Evolutionary conservation across 2,797 vertebrate genomes (phyloP).

Genomic region (Sphenodon punctatus): DNA sequence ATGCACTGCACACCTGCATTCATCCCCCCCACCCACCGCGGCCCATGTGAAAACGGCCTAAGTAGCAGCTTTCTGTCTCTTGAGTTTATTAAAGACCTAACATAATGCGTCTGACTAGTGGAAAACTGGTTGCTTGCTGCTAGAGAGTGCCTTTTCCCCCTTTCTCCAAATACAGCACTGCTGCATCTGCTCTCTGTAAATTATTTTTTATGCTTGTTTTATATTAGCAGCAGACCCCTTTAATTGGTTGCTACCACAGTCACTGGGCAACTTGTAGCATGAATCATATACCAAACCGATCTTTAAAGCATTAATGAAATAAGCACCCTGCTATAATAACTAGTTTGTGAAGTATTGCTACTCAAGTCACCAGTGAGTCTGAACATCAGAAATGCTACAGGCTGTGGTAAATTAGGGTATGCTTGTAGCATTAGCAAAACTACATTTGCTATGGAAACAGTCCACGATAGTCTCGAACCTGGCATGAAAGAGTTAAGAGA

Average conservation of each 20-base stretch:
- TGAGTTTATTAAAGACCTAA: neutral
- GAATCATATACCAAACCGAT: neutral
- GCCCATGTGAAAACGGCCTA: too few species aligned
- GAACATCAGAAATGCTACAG: neutral
- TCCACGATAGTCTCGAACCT: neutral
- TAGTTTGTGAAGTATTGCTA: neutral
- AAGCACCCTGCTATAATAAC: neutral
- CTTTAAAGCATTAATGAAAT: conserved; percentile 2
- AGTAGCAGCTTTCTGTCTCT: neutral
- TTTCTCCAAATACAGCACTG: neutral
- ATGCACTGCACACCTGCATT: too few species aligned
- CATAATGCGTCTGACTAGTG: neutral
- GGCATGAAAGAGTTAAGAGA: neutral
- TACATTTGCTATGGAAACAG: neutral
- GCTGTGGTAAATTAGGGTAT: neutral
- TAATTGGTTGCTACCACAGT: neutral
- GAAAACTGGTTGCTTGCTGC: neutral
- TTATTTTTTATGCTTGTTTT: conserved; percentile 5
- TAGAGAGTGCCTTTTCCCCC: neutral
- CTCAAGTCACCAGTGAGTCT: neutral
- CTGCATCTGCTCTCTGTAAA: neutral
- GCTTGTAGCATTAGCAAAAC: neutral
- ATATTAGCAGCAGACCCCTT: neutral
- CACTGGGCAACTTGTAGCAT: neutral
- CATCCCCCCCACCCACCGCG: too few species aligned